These are phyloP conservation scores for Pseudotriccus pelzelni DNA, from an alignment of 2,797 vertebrate genomes.

Conservation along the genomic window DNA sequence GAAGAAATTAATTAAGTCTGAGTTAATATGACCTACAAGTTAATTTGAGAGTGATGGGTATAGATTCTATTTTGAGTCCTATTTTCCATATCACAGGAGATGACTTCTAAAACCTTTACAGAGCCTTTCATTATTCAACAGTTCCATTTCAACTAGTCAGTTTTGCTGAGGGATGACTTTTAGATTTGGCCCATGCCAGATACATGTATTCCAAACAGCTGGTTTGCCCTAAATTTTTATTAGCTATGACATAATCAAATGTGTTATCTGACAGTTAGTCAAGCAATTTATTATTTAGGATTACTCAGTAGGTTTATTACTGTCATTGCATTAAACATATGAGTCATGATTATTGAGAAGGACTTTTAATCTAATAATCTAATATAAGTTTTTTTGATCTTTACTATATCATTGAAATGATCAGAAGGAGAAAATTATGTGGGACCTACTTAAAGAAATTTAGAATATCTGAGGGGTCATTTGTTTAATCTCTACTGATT, in stretches of 20 bases:
- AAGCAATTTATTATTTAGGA: not conserved
- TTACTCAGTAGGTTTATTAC: not conserved
- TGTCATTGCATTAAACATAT: not conserved
- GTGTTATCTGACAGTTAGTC: not conserved
- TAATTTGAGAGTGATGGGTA: not conserved
- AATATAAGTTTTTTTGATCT: conserved; percentile 10
- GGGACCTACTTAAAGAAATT: not conserved
- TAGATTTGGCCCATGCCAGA: not conserved
- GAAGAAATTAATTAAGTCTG: not conserved
- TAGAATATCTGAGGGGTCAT: not conserved
- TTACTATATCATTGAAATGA: not conserved
- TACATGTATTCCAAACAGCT: not conserved
- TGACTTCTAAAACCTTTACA: not conserved
- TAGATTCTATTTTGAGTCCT: not conserved
- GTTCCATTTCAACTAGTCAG: not conserved
- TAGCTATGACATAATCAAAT: not conserved
- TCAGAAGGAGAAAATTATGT: not conserved
- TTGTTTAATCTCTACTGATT: not conserved
- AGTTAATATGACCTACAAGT: not conserved
- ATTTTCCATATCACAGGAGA: not conserved
- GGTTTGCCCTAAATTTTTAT: not conserved
- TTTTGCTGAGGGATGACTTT: not conserved
- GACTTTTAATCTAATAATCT: conserved; percentile 17
- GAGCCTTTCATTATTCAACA: not conserved
- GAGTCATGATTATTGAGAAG: not conserved